A percentile compares a stretch with the other conserved stretches of the same genome.
These are phyloP conservation scores for Archivesica marissinica DNA, from an alignment of 1,140 invertebrate species.

Conservation along the genomic window DNA sequence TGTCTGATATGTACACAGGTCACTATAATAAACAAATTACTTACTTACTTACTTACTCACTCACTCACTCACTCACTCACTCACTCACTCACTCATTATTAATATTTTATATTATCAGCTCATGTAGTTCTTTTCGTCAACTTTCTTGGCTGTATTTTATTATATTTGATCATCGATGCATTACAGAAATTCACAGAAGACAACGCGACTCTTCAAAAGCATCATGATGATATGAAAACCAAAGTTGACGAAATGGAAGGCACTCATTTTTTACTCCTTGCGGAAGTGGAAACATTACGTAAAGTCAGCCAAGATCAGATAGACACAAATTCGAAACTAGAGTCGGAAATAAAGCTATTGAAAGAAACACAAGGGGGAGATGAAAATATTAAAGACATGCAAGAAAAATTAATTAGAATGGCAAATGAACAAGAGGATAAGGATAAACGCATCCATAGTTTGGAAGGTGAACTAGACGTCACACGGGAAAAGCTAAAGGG, in stretches of 20 bases:
- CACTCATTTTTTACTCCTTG: neutral
- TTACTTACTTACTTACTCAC: no score
- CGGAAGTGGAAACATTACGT: constrained; percentile 32
- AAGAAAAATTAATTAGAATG: constrained; percentile 56
- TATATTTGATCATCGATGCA: no score
- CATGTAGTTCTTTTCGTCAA: no score
- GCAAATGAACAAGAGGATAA: constrained; percentile 59
- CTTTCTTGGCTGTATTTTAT: no score
- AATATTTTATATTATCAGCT: no score
- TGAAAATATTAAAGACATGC: constrained; percentile 52
- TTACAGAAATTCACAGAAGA: constrained; percentile 56
- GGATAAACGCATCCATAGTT: constrained; percentile 44
- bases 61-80: no score
- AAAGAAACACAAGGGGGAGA: constrained; percentile 56
- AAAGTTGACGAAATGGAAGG: constrained; percentile 51
- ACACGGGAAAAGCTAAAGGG: constrained; percentile 40
- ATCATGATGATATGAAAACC: constrained; percentile 57
- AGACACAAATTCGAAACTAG: constrained; percentile 12
- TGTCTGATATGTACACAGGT: no score
- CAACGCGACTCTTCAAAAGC: constrained; percentile 49
- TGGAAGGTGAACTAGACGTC: constrained; percentile 44
- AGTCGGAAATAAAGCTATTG: constrained; percentile 36
- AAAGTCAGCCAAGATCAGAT: constrained; percentile 30
- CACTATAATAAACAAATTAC: no score
- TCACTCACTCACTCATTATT: no score